Conservation (phyloP, 2,797 vertebrate species). For the Phyllotis vaccarum region DNA sequence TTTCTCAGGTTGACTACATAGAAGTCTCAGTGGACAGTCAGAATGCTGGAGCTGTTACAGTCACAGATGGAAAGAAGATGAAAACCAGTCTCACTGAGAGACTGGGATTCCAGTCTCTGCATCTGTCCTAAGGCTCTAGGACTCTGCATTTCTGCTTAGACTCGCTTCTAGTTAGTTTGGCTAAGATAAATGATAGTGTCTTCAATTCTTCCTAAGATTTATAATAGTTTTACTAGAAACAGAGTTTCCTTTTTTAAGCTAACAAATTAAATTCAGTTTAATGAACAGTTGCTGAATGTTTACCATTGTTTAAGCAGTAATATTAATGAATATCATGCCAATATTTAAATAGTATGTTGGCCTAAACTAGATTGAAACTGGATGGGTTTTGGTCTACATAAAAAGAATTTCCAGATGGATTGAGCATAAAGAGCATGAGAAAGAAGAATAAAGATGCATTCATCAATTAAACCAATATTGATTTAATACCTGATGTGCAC, state of each 20-base stretch:
- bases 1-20: not conserved
- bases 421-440: not conserved
- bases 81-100: not conserved
- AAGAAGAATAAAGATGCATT: conserved; percentile 47
- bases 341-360: not conserved
- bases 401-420: not conserved
- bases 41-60: not conserved
- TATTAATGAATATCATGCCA: not conserved
- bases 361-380: not conserved
- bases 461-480: not conserved
- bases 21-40: not conserved
- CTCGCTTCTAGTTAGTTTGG: not conserved
- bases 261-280: conserved; percentile 26
- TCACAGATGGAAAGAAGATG: not conserved
- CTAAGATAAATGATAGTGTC: not conserved
- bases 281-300: not conserved
- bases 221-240: conserved; percentile 39
- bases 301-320: not conserved
- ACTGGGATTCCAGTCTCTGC: not conserved
- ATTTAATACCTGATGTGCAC: not conserved
- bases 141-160: not conserved
- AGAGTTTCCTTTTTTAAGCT: not conserved
- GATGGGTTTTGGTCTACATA: not conserved
- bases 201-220: conserved; percentile 19
- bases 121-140: not conserved